Conservation (phyloP, 2,113 vertebrate species). For the Salvelinus fontinalis region DNA sequence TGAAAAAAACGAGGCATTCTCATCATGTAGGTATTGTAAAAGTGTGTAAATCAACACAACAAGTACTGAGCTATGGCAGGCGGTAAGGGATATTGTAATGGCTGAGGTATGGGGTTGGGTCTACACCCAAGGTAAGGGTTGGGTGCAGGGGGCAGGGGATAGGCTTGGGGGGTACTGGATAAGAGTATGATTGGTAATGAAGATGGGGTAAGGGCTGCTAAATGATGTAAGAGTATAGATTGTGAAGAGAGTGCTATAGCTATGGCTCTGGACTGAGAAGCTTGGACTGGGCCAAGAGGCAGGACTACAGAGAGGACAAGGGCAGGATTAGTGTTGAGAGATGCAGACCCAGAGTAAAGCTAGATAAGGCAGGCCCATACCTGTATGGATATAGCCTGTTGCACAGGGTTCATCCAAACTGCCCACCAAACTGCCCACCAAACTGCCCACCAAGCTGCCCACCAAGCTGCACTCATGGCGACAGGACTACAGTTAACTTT, state of each 20-base stretch:
- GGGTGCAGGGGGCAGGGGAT: neutral
- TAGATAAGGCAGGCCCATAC: conserved; percentile 40
- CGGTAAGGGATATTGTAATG: conserved; percentile 2
- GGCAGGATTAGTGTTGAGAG: conserved; percentile 1
- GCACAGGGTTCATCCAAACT: conserved; percentile 32
- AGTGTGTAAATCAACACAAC: conserved; percentile 55
- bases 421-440: conserved; percentile 14
- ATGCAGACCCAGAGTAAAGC: conserved; percentile 31
- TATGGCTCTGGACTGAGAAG: too few relatives aligned
- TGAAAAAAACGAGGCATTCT: conserved; percentile 74
- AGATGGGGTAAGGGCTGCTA: too few relatives aligned
- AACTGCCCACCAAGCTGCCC: conserved; percentile 22
- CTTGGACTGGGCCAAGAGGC: neutral
- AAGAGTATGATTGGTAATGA: too few relatives aligned
- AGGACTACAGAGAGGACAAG: neutral
- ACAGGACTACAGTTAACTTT: conserved; percentile 39
- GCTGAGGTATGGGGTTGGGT: neutral
- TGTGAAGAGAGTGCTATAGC: too few relatives aligned
- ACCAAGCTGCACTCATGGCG: conserved; percentile 49
- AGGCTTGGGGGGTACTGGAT: too few relatives aligned
- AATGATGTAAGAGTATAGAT: too few relatives aligned
- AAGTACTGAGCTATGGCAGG: conserved; percentile 37
- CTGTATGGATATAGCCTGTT: conserved; percentile 48
- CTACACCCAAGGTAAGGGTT: neutral
- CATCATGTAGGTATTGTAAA: conserved; percentile 70